phyloP scores from a whole-genome alignment of 2,888 invertebrate genomes.

The Apeira syringaria region DNA sequence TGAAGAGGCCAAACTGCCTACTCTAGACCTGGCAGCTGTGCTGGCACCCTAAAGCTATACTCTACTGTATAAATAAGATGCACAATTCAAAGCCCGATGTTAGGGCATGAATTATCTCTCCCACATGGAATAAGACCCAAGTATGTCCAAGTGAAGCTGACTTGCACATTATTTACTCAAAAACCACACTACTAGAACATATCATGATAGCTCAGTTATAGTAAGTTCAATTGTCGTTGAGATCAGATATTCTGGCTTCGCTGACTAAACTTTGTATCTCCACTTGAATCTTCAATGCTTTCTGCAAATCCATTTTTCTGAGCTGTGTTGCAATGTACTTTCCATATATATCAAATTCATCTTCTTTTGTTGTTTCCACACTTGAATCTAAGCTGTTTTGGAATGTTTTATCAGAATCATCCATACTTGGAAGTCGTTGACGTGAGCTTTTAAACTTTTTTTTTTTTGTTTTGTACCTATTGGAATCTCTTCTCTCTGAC shows the following conservation, averaged over 20 bases:
- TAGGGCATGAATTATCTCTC: too few species aligned
- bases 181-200: too few species aligned
- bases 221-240: conserved; percentile 30
- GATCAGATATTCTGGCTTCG: conserved; percentile 62
- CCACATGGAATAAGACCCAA: too few species aligned
- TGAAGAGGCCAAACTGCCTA: too few species aligned
- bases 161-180: too few species aligned
- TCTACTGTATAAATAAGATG: too few species aligned
- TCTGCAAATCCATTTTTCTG: conserved; percentile 64
- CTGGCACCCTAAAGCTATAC: too few species aligned
- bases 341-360: conserved; percentile 77
- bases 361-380: conserved; percentile 48
- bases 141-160: too few species aligned
- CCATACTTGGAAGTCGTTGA: conserved; percentile 42
- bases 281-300: conserved; percentile 64
- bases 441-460: conserved; percentile 55
- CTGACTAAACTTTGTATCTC: conserved; percentile 69
- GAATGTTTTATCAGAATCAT: conserved; percentile 46
- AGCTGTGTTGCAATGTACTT: conserved; percentile 72
- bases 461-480: conserved; percentile 43
- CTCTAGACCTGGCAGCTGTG: too few species aligned
- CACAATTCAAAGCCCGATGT: too few species aligned
- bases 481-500: conserved; percentile 24
- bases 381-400: conserved; percentile 40
- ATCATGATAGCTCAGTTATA: too few species aligned